Evolutionary conservation across 2,888 invertebrate genomes (phyloP).

Genomic region (Cotesia congregata): DNA sequence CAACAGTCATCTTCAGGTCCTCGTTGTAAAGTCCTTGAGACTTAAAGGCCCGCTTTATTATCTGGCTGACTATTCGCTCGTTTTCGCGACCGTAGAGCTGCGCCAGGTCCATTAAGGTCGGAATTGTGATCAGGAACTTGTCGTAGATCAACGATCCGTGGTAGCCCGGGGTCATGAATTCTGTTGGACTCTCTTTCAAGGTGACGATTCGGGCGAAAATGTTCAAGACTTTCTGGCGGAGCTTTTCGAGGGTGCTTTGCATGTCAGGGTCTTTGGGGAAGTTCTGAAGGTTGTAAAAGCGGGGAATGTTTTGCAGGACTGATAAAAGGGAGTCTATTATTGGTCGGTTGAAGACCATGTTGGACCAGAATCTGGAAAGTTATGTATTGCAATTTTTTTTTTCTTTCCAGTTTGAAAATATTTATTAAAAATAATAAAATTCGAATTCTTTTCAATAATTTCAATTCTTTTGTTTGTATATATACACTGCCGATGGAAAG

Average conservation of each 20-base stretch:
- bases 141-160: slow-evolving; percentile 83
- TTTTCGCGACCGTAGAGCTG: slow-evolving; percentile 82
- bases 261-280: slow-evolving; percentile 70
- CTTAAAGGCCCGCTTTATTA: slow-evolving; percentile 78
- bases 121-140: slow-evolving; percentile 86
- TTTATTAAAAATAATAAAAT: slow-evolving; percentile 16
- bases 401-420: no score
- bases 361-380: slow-evolving; percentile 78
- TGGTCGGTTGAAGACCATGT: slow-evolving; percentile 77
- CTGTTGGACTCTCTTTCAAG: slow-evolving; percentile 75
- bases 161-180: slow-evolving; percentile 77
- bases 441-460: neutral
- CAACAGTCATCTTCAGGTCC: slow-evolving; percentile 70
- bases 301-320: slow-evolving; percentile 82
- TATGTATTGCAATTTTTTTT: no score
- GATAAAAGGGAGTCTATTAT: slow-evolving; percentile 78
- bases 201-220: slow-evolving; percentile 84
- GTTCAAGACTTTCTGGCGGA: slow-evolving; percentile 75
- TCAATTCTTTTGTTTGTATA: neutral
- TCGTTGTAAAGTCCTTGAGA: slow-evolving; percentile 78
- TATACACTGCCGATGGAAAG: no score
- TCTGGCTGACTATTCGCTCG: slow-evolving; percentile 73
- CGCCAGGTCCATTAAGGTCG: slow-evolving; percentile 85
- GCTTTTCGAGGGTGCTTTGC: slow-evolving; percentile 74
- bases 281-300: slow-evolving; percentile 74